phyloP scores from a whole-genome alignment of 1,140 invertebrate species.

The fruit fly (Drosophila melanogaster) region DNA sequence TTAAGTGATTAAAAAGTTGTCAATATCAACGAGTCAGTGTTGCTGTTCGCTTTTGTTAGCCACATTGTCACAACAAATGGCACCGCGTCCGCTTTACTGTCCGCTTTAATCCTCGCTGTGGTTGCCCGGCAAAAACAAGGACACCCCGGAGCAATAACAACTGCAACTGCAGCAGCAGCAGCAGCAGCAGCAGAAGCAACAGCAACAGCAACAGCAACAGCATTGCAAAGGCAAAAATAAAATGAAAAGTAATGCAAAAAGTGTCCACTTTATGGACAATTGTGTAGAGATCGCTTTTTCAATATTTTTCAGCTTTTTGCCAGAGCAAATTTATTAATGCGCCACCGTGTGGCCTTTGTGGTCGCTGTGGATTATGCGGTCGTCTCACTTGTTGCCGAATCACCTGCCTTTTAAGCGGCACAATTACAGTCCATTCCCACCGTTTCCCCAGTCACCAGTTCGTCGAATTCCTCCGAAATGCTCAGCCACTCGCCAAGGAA shows the following conservation, averaged over 20 bases:
- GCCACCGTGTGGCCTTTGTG: conserved; percentile 70
- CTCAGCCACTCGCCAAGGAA: conserved; percentile 2
- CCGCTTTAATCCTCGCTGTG: conserved; percentile 80
- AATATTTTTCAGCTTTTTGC: conserved; percentile 75
- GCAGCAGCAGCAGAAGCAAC: neutral
- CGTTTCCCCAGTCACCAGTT: no score
- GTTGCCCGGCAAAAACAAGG: conserved; percentile 55
- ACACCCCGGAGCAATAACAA: conserved; percentile 34
- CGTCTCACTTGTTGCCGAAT: conserved; percentile 69
- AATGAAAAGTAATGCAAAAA: conserved; percentile 1
- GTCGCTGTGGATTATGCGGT: conserved; percentile 78
- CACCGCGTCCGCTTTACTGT: conserved; percentile 47
- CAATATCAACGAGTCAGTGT: conserved; percentile 76
- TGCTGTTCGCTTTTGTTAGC: conserved; percentile 69
- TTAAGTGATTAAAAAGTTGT: conserved; percentile 85
- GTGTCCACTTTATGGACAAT: conserved; percentile 55
- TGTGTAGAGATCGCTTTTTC: conserved; percentile 79
- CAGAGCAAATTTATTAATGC: conserved; percentile 72
- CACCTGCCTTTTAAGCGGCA: conserved; percentile 20
- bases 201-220: neutral
- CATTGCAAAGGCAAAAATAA: conserved; percentile 6
- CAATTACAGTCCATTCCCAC: neutral
- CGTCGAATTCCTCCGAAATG: neutral
- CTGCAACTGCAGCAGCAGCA: neutral
- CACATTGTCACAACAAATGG: conserved; percentile 68